Evolutionary conservation across 2,113 vertebrate genomes (phyloP), one percentile per base, ranked within the genome.

Genomic region (Aptenodytes forsteri): DNA sequence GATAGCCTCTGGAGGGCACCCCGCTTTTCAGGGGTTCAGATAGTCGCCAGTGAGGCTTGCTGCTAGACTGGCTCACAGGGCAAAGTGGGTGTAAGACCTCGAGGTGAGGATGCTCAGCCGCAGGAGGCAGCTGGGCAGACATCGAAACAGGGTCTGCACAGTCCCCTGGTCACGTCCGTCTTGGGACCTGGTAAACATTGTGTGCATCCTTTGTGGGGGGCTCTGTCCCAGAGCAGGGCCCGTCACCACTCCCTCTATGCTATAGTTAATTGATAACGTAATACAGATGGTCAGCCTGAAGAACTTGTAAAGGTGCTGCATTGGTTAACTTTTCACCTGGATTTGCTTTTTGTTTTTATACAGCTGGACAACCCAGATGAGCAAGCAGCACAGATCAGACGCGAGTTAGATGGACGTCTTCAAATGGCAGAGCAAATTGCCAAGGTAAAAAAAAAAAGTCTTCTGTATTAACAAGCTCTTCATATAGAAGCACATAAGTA

Each of bases 361-460:
- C 98, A 99, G 99, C 98, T 99, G 98, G 99, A 99, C 97, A 99
- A 99, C 95, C 99, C 99, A 29, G 99, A 99, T 65, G 99, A 99
- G 86, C 99, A 99, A 97, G 99, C 99, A 4, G 99, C 99, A 4
- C 99, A 99, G 97, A 99, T 99, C 98, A 98, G 99, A 97, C 98
- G 99, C 1, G 99, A 99, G 87, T 96, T 99, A 95, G 99, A 99
- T 11, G 99, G 99, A 90, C 99, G 99, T 56, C 98, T 99, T 72
- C 99, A 99, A 93, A 99, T 99, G 99, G 99, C 99, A 56, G 99
- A 99, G 93, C 99, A 99, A 96, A 99, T 99, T 72, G 98, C 99
- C 55, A 99, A 99, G 98, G 99, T 99, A 99, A 99, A 98, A 96
- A 96, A 47, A 50, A 46, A 58, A 34, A 18, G 5, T 42, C 23